Percentiles rank a stretch among this genome's conserved stretches.
Conservation (phyloP, 2,888 invertebrate species). For the Pardosa pseudoannulata region DNA sequence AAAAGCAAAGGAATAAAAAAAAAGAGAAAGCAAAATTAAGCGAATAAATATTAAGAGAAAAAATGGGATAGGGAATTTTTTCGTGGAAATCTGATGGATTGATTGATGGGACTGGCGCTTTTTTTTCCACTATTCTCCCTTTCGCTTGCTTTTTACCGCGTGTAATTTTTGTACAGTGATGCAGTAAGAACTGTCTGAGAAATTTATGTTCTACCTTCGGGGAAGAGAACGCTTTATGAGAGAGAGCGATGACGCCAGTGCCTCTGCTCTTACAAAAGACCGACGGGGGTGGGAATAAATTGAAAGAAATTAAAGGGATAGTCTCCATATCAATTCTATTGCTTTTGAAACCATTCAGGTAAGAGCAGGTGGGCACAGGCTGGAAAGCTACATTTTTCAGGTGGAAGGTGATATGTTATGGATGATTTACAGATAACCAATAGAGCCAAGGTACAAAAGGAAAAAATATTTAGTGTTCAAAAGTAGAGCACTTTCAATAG, state of each 20-base stretch:
- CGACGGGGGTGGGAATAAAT: constrained; percentile 47
- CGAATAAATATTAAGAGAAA: constrained; percentile 42
- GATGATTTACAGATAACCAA: too few relatives aligned
- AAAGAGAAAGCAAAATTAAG: constrained; percentile 38
- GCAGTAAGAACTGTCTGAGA: constrained; percentile 58
- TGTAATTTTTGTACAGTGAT: constrained; percentile 58
- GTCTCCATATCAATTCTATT: constrained; percentile 36
- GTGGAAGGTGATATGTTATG: too few relatives aligned
- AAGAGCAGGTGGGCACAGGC: too few relatives aligned
- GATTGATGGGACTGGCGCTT: constrained; percentile 56
- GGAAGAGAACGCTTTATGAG: constrained; percentile 64
- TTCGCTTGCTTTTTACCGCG: neutral
- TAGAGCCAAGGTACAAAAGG: too few relatives aligned
- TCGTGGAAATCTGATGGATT: constrained; percentile 66
- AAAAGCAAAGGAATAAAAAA: constrained; percentile 33
- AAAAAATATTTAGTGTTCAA: too few relatives aligned
- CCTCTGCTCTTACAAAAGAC: constrained; percentile 64
- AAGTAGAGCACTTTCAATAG: too few relatives aligned
- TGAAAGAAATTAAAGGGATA: constrained; percentile 62
- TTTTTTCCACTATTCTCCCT: constrained; percentile 14
- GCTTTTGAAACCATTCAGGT: too few relatives aligned
- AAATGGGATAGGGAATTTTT: constrained; percentile 39
- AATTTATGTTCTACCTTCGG: constrained; percentile 65
- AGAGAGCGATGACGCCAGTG: constrained; percentile 67
- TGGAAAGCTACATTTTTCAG: too few relatives aligned